Evolutionary conservation across 2,797 vertebrate species (phyloP), one percentile per base, ranked within the genome.

Genomic region (Chiloscyllium punctatum): DNA sequence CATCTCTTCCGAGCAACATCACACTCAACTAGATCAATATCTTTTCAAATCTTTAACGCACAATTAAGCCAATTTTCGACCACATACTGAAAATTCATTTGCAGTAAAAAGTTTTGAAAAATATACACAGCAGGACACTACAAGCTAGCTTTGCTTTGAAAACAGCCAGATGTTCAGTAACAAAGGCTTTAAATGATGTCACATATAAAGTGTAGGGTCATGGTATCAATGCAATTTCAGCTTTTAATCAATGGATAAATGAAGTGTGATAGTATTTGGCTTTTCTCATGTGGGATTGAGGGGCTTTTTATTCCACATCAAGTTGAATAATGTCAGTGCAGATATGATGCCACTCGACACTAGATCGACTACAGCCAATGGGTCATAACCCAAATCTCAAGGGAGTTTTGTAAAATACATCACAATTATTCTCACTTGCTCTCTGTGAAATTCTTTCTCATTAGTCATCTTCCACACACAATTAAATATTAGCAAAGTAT

Each of bases 81-180:
- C n/a, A 92, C 62, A 69, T 69, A 69, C 62, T 92, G 90, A 92
- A 92, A 92, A 92, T 92, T 69, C 33, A 92, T 92, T 92, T 69
- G 62, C 90, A 69, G n/a, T 69, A 92, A 42, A 69, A 92, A 92
- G n/a, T 92, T 42, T 18, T 3, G 57, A 92, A 92, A 92, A 68
- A 92, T 92, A 42, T 68, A 23, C 66, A 69, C n/a, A 42, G n/a
- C 90, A 92, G 8, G 62, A 2, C 90, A 69, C 21, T 23, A 42
- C 21, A 92, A 69, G 90, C 69, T 53, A 94, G 25, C 53, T 94
- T 71, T 94, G 37, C 6, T 94, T 94, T 72, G 25, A 69, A 74
- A 53, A 94, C 30, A 15, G 69, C 74, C 90, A 68, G 90, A 25
- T 48, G 30, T 72, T 94, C 69, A 74, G 37, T 42, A 74, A 94